Percentiles rank a stretch among this genome's conserved stretches.
Evolutionary conservation across 2,888 invertebrate genomes (phyloP).

Genomic region (Stenurella melanura): DNA sequence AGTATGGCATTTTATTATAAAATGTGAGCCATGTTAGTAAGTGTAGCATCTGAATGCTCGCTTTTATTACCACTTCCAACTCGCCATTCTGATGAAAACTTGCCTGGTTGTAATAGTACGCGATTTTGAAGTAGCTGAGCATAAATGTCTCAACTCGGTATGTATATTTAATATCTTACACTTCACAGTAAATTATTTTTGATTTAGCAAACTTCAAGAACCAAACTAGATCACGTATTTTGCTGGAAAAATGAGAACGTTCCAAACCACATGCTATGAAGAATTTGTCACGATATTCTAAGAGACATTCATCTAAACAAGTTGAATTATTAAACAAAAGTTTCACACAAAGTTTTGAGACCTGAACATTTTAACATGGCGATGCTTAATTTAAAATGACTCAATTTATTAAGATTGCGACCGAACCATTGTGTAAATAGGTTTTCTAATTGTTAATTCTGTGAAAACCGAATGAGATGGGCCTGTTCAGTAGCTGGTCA

Average conservation of each 20-base stretch:
- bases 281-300: background rate
- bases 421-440: too few relatives aligned
- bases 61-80: background rate
- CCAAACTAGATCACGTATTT: constrained; percentile 4
- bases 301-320: background rate
- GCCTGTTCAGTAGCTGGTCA: too few relatives aligned
- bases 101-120: background rate
- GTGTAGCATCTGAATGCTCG: too few relatives aligned
- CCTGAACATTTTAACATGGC: too few relatives aligned
- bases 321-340: background rate
- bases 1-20: too few relatives aligned
- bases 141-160: background rate
- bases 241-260: background rate
- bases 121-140: background rate
- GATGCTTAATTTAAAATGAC: too few relatives aligned
- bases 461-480: too few relatives aligned
- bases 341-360: background rate
- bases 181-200: background rate
- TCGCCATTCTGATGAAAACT: background rate
- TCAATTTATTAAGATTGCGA: too few relatives aligned
- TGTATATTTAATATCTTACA: background rate
- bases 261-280: background rate
- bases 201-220: background rate
- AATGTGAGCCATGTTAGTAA: too few relatives aligned
- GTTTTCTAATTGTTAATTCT: too few relatives aligned